These are phyloP conservation scores for Miniopterus natalensis DNA, from an alignment of 2,113 vertebrate genomes.

Conservation along the genomic window DNA sequence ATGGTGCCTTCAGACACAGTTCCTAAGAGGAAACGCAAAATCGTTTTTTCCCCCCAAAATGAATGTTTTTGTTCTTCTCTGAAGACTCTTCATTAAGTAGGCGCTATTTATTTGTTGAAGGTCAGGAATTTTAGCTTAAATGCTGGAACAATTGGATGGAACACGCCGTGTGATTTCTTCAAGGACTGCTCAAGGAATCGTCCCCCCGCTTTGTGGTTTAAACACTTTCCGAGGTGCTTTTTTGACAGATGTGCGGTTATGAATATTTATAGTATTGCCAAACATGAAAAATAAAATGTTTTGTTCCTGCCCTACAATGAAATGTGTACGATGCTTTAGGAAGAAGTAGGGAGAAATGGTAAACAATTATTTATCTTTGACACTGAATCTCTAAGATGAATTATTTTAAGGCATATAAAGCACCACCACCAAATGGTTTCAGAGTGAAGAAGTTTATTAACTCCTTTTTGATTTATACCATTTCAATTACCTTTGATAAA, in stretches of 20 bases:
- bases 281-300: conserved; percentile 75
- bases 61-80: conserved; percentile 63
- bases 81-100: conserved; percentile 62
- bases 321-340: conserved; percentile 61
- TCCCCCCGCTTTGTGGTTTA: conserved; percentile 39
- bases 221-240: conserved; percentile 48
- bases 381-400: conserved; percentile 69
- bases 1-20: not conserved
- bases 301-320: conserved; percentile 33
- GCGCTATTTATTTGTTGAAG: conserved; percentile 73
- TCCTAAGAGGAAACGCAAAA: conserved; percentile 65
- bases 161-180: conserved; percentile 63
- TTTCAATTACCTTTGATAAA: conserved; percentile 83
- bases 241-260: conserved; percentile 47
- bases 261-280: conserved; percentile 77
- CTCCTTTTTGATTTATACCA: conserved; percentile 82
- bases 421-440: conserved; percentile 76
- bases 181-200: conserved; percentile 68
- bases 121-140: conserved; percentile 69
- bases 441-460: conserved; percentile 76
- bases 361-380: conserved; percentile 57
- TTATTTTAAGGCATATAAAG: conserved; percentile 69
- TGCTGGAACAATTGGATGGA: conserved; percentile 32
- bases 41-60: not conserved
- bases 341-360: conserved; percentile 31